Evolutionary conservation across 2,797 vertebrate species (phyloP), one percentile per base, ranked within the genome.

Genomic region (Crax fasciolata): DNA sequence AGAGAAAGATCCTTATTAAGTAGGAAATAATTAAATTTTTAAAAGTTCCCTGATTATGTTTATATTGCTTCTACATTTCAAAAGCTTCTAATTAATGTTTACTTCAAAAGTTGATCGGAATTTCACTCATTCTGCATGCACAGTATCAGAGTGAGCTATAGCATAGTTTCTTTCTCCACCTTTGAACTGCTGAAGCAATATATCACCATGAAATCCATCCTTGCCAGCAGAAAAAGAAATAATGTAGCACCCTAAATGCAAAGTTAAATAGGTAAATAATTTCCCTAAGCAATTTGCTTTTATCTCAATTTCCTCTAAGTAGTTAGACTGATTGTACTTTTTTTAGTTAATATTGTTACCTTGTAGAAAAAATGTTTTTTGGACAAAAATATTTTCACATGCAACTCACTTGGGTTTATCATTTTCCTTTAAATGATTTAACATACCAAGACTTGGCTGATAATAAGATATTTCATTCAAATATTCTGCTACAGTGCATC

Each of bases 401-500:
- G 16, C 43, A 48, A 61, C 32, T 84, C 18, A 21, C 11, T 80
- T 35, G 21, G 6, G 9, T 68, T 38, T 73, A 2, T 61, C 75
- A 13, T 61, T 86, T 90, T 71, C 25, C 28, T 87, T 90, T 28
- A 84, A 78, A 94, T 65, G 15, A 13, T 65, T 68, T 20, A 62
- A 46, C 61, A 66, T 68, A 25, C 20, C 41, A 68, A 21, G 87
- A 78, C 83, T 85, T 95, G 71, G 18, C 57, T 62, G 35, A 62
- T 48, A 79, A 73, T n/a, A 75, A 58, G 43, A 35, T 5, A 24
- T 76, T 79, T 76, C 17, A 62, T 89, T 76, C 18, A 87, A 84
- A 78, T 65, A 41, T 61, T 93, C 41, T 70, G 46, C 51, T 88
- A 20, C 12, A 49, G 11, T 16, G 14, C 18, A 15, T 78, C 43